These are phyloP conservation scores for Timandra comae DNA, from an alignment of 2,888 invertebrate genomes.

Conservation along the genomic window DNA sequence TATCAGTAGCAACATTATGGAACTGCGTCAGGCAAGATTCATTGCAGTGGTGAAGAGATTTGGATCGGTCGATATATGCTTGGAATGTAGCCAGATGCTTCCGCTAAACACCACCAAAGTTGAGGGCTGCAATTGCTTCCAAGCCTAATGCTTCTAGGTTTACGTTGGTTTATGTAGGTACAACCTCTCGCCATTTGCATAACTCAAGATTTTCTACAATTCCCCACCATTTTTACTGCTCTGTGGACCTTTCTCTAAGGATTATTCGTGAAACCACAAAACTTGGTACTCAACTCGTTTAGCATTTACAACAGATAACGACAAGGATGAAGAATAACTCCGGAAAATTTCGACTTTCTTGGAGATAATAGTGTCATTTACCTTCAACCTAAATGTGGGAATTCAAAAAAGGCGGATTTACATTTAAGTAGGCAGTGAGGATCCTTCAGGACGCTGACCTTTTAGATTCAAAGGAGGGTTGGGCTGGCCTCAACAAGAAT, in stretches of 20 bases:
- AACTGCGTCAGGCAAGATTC: constrained; percentile 23
- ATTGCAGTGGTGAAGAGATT: constrained; percentile 29
- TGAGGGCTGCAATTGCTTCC: too few relatives aligned
- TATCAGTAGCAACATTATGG: constrained; percentile 16
- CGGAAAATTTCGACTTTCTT: too few relatives aligned
- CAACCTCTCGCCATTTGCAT: constrained; percentile 12
- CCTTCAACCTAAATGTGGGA: background rate
- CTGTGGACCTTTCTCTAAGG: too few relatives aligned
- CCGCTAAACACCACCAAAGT: constrained; percentile 6
- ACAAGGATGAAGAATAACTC: too few relatives aligned
- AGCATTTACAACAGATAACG: constrained; percentile 14
- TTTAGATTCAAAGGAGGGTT: constrained; percentile 15
- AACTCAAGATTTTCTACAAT: too few relatives aligned
- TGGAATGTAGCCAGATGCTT: constrained; percentile 43
- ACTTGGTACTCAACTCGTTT: too few relatives aligned
- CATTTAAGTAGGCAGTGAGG: constrained; percentile 2
- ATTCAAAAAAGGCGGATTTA: background rate
- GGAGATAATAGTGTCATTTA: too few relatives aligned
- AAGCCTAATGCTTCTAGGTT: too few relatives aligned
- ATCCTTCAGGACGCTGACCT: constrained; percentile 13
- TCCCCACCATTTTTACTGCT: too few relatives aligned
- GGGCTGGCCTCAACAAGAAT: constrained; percentile 15
- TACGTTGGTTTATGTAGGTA: constrained; percentile 9
- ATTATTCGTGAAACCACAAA: too few relatives aligned
- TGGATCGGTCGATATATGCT: constrained; percentile 41